Conservation (phyloP, 2,113 vertebrate species). For the Pipa parva region DNA sequence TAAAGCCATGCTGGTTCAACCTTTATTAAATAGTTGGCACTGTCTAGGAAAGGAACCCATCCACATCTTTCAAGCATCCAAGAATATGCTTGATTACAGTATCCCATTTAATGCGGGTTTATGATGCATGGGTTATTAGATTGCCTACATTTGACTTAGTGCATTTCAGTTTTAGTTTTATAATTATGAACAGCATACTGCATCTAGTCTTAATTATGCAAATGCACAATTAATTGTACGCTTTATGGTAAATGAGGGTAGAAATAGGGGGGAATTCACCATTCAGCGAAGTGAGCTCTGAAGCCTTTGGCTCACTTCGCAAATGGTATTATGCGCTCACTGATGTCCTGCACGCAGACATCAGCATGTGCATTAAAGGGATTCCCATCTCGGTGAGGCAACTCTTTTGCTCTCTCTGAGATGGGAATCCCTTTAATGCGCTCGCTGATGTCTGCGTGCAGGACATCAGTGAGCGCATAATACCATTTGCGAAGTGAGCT, state of each 20-base stretch:
- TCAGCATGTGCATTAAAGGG: too few species aligned
- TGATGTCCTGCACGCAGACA: too few species aligned
- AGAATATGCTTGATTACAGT: constrained; percentile 8
- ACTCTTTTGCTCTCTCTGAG: too few species aligned
- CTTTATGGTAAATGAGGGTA: background rate
- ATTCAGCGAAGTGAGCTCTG: too few species aligned
- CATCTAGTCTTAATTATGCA: background rate
- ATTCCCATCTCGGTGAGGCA: too few species aligned
- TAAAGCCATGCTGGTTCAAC: constrained; percentile 20
- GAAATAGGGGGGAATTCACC: background rate
- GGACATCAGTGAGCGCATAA: too few species aligned
- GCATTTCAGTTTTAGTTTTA: background rate
- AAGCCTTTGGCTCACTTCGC: too few species aligned
- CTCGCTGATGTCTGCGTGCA: too few species aligned
- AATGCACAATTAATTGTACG: background rate
- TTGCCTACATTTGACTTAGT: background rate
- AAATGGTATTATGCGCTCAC: too few species aligned
- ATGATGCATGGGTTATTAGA: constrained; percentile 5
- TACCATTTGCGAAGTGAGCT: too few species aligned
- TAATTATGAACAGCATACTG: background rate
- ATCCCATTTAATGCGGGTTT: background rate
- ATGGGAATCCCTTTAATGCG: too few species aligned
- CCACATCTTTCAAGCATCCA: background rate
- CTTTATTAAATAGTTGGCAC: constrained; percentile 26
- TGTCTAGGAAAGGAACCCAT: background rate